Evolutionary conservation across 1,140 invertebrate genomes (phyloP), one percentile per base, ranked within the genome.

Genomic region (Camponotus vicinus): DNA sequence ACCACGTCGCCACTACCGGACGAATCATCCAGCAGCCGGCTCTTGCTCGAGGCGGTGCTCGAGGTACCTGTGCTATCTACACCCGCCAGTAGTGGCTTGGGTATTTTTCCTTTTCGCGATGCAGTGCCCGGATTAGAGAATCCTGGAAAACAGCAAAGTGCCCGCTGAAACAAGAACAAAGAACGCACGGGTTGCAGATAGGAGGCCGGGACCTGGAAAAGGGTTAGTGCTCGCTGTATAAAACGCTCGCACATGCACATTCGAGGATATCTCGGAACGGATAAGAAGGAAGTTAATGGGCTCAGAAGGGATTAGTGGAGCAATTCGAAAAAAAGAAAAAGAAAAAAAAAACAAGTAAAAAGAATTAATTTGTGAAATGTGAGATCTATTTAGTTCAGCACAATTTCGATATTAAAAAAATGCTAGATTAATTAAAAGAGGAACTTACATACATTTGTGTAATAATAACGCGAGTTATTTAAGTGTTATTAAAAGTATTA

Each of bases 111-210:
- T 96, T 97, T 97, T 97, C 97, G 95, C 96, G 97, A 96, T 96
- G 97, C 93, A 97, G 97, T 95, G 96, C 97, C 96, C 97, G 97
- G 96, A 97, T 97, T 96, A 97, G 97, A 96, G 97, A 98, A 97
- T 97, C 97, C 97, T 96, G 97, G 97, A 97, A 98, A 98, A 96
- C 97, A 98, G 96, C 97, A 98, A 94, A 97, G 96, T 93, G 97
- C 97, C 93, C 97, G 97, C 97, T 97, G 96, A 96, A 96, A 96
- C 95, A 95, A 95, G 94, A 96, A 96, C 8, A 94, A 95, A 95
- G 95, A 96, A 95, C 94, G 93, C 93, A 94, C 92, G 88, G 93
- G 95, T 95, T 95, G 95, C 93, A 95, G 90, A 94, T 93, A 94
- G 94, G 89, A 78, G 91, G 90, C 94, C 94, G 94, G 95, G 95